A percentile compares a stretch with the other conserved stretches of the same genome.
Conservation (phyloP, 2,888 invertebrate species). For the Punctoribates punctum region DNA sequence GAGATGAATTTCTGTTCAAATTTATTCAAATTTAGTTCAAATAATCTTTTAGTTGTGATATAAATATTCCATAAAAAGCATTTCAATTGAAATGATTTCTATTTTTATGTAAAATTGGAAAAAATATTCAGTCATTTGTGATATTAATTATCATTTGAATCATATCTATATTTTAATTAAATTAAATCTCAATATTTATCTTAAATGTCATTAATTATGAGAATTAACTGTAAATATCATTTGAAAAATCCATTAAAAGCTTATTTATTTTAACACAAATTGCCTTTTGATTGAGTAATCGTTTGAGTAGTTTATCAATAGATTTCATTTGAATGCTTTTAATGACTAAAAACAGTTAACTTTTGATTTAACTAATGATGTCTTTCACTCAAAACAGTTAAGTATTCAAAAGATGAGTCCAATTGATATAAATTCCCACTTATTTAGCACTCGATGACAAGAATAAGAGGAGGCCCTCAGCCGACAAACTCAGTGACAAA, state of each 20-base stretch:
- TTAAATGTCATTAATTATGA: constrained; percentile 30
- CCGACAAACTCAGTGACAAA: constrained; percentile 5
- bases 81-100: background rate
- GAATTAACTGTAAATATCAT: constrained; percentile 14
- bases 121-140: background rate
- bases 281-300: constrained; percentile 25
- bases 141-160: background rate
- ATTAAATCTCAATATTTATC: constrained; percentile 21
- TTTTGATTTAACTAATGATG: constrained; percentile 1
- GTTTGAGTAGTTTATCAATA: background rate
- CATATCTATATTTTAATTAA: constrained; percentile 3
- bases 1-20: too few species aligned
- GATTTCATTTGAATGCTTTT: constrained; percentile 22
- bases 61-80: constrained; percentile 1
- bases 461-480: constrained; percentile 23
- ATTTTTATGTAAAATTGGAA: constrained; percentile 9
- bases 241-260: constrained; percentile 6
- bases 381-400: background rate
- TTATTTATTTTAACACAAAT: constrained; percentile 16
- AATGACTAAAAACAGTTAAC: background rate
- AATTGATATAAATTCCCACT: constrained; percentile 10
- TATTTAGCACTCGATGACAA: constrained; percentile 27
- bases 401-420: background rate
- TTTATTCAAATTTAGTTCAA: background rate
- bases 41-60: constrained; percentile 4